Conservation (phyloP, 2,888 invertebrate genomes). For the Stenurella melanura region DNA sequence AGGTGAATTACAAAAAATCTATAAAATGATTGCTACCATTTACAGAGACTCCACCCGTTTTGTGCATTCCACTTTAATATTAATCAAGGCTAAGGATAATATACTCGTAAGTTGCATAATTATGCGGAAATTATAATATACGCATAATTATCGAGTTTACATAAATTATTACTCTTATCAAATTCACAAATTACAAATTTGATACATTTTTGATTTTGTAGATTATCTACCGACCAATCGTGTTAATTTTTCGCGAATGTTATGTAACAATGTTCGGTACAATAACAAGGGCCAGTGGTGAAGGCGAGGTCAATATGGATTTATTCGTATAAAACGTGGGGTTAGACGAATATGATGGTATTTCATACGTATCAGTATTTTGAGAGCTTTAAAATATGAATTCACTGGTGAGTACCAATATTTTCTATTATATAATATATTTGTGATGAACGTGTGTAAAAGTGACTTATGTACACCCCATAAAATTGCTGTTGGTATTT, state of each 20-base stretch:
- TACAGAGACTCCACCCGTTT: slow-evolving; percentile 38
- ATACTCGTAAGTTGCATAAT: slow-evolving; percentile 31
- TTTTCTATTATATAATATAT: background rate
- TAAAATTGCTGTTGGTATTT: too few species aligned
- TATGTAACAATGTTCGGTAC: slow-evolving; percentile 25
- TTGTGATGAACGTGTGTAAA: background rate
- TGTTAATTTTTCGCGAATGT: slow-evolving; percentile 16
- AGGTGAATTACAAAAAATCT: background rate
- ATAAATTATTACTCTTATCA: slow-evolving; percentile 17
- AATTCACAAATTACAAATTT: background rate
- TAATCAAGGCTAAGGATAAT: slow-evolving; percentile 36
- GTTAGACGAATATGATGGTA: slow-evolving; percentile 41
- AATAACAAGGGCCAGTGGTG: slow-evolving; percentile 41
- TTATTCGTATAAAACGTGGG: slow-evolving; percentile 46
- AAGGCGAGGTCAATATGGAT: slow-evolving; percentile 48
- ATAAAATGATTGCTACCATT: background rate
- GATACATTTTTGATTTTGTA: background rate
- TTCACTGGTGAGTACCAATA: slow-evolving; percentile 42
- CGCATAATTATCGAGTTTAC: slow-evolving; percentile 12
- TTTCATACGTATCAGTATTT: slow-evolving; percentile 43
- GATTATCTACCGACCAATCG: background rate
- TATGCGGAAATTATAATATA: slow-evolving; percentile 33
- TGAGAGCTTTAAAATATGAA: slow-evolving; percentile 44
- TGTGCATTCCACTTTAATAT: slow-evolving; percentile 34
- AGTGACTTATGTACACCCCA: background rate